Evolutionary conservation across 2,888 invertebrate species (phyloP).

Genomic region (Aphrophora alni): DNA sequence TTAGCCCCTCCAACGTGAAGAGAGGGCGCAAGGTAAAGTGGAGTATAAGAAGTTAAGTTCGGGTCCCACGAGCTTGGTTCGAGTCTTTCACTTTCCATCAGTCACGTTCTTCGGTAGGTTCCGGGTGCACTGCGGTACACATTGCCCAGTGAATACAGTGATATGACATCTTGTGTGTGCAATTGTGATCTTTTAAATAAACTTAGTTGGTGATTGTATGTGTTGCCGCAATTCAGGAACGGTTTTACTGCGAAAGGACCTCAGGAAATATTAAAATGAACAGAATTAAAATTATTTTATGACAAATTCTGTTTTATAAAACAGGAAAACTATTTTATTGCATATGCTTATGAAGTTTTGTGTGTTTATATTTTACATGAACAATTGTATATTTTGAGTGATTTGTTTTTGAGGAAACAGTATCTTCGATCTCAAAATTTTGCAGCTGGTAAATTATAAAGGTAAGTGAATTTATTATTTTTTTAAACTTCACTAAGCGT

Average conservation of each 20-base stretch:
- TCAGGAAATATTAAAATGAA: neutral
- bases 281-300: neutral
- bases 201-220: too few relatives aligned
- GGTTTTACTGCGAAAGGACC: too few relatives aligned
- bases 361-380: too few relatives aligned
- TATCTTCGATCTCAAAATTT: too few relatives aligned
- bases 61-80: neutral
- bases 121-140: neutral
- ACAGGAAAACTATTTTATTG: too few relatives aligned
- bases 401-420: too few relatives aligned
- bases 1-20: neutral
- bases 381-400: too few relatives aligned
- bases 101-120: neutral
- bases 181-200: neutral
- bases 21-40: neutral
- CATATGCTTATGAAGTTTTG: too few relatives aligned
- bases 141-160: neutral
- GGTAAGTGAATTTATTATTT: too few relatives aligned
- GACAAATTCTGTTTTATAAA: neutral
- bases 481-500: too few relatives aligned
- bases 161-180: neutral
- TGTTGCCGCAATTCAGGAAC: too few relatives aligned
- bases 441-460: too few relatives aligned
- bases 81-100: neutral
- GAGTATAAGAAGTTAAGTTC: neutral